Evolutionary conservation across 2,888 invertebrate species (phyloP), one percentile per base, ranked within the genome.

Genomic region (Magallana nippona): DNA sequence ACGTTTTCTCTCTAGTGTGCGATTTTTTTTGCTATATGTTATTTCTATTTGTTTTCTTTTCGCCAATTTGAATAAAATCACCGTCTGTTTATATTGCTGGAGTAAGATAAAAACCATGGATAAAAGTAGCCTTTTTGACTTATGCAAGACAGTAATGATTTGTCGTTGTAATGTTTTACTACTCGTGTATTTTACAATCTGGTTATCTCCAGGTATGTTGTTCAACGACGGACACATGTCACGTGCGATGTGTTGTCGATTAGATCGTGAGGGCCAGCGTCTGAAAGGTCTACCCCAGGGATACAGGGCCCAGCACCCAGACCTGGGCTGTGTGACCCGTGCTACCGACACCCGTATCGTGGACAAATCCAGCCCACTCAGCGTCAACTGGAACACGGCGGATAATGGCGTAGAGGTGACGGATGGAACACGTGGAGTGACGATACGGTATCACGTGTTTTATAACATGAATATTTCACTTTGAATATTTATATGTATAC

Each of bases 241-340:
- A 57, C 89, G 94, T 62, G 94, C 94, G 44, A 90, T 94, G 32
- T 94, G 94, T 87, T 94, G 94, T 87, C 93, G 94, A 79, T 85
- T 93, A 22, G 90, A 91, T 82, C 89, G 90, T 55, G 89, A 90
- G 60, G 88, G 87, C 17, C 88, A 91, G 11, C 86, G 86, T 5
- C 84, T 93, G 79, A 84, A 87, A n/a, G 62, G 55, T 0, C 90
- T 94, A 56, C 94, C 93, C 19, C 57, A 79, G 44, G 91, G 90
- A 79, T 94, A 91, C 89, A 88, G 87, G 80, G 88, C 94, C 77
- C 94, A 94, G 86, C 94, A 94, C 87, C 94, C 94, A 17, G 88
- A 91, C 71, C 90, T 94, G 82, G 94, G 94, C 13, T 88, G 92
- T 71, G 93, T 94, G 79, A 93, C 93, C 55, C n/a, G 17, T 0